A percentile compares a stretch with the other conserved stretches of the same genome.
These are phyloP conservation scores for Petrolisthes manimaculis DNA, from an alignment of 2,888 invertebrate species.

Conservation along the genomic window DNA sequence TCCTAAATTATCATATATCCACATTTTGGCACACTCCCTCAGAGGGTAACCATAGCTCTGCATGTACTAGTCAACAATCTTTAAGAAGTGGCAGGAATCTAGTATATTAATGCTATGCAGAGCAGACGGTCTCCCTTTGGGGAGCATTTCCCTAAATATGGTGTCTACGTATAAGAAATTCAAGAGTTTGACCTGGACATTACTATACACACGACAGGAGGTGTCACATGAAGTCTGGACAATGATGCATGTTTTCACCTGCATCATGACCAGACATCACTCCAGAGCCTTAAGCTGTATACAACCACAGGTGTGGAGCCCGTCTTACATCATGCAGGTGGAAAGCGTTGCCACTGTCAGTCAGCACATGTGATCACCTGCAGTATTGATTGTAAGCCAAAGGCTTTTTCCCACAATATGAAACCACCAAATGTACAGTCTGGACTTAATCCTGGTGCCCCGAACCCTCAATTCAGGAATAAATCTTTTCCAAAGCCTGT, in stretches of 20 bases:
- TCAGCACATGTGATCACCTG: constrained; percentile 43
- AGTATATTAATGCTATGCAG: background rate
- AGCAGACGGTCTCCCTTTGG: constrained; percentile 1
- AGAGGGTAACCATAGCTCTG: constrained; percentile 1
- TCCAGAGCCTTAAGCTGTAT: constrained; percentile 53
- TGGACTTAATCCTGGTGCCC: constrained; percentile 55
- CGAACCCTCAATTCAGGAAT: background rate
- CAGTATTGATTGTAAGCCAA: constrained; percentile 39
- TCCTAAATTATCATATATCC: constrained; percentile 2
- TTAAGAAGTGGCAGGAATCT: background rate
- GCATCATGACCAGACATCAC: constrained; percentile 57
- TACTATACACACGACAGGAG: background rate
- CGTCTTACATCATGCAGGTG: constrained; percentile 57
- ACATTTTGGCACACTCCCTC: constrained; percentile 34
- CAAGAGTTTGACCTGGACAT: background rate
- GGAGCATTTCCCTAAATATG: constrained; percentile 52
- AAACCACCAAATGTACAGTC: constrained; percentile 61
- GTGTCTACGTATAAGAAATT: background rate
- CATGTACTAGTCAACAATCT: background rate
- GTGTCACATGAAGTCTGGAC: constrained; percentile 53
- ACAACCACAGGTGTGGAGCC: constrained; percentile 55
- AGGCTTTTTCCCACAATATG: constrained; percentile 60
- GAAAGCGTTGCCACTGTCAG: constrained; percentile 45
- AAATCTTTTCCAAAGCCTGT: background rate
- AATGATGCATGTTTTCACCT: constrained; percentile 60